These are phyloP conservation scores for Poeciliopsis presidionis DNA, from an alignment of 2,797 vertebrate genomes.

Conservation along the genomic window DNA sequence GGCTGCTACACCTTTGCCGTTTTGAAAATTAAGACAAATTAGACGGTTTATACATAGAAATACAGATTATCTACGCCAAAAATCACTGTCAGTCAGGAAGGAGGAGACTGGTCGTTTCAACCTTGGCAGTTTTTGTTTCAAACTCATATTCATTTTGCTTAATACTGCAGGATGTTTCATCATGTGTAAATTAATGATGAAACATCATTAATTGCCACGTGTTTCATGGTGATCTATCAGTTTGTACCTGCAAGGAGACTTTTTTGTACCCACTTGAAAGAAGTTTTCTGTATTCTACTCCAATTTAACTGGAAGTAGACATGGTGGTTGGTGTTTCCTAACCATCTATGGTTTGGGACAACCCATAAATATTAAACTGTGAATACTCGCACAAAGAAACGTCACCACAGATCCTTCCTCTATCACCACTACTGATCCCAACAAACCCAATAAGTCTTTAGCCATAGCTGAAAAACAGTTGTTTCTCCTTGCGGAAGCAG, in stretches of 20 bases:
- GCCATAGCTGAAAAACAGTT: too few relatives aligned
- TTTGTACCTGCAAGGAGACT: not conserved
- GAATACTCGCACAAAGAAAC: not conserved
- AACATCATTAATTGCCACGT: too few relatives aligned
- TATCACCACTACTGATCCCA: too few relatives aligned
- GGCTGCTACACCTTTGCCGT: not conserved
- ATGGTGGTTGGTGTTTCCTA: not conserved
- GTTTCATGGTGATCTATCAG: not conserved
- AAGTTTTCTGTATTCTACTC: not conserved
- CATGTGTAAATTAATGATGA: not conserved
- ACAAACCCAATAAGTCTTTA: not conserved
- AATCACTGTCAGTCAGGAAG: not conserved
- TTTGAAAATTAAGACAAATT: not conserved
- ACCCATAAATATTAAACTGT: not conserved
- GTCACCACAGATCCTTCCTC: not conserved
- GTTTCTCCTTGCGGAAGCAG: too few relatives aligned
- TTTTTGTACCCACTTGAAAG: not conserved
- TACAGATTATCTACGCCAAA: not conserved
- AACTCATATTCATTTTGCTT: not conserved
- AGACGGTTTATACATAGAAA: not conserved
- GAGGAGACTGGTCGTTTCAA: not conserved
- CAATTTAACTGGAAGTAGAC: not conserved
- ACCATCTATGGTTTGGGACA: not conserved
- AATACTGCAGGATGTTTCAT: not conserved
- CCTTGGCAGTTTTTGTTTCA: not conserved